Base-by-base conservation (phyloP, 2,797 vertebrate species). In the Onychomys leucogaster region DNA sequence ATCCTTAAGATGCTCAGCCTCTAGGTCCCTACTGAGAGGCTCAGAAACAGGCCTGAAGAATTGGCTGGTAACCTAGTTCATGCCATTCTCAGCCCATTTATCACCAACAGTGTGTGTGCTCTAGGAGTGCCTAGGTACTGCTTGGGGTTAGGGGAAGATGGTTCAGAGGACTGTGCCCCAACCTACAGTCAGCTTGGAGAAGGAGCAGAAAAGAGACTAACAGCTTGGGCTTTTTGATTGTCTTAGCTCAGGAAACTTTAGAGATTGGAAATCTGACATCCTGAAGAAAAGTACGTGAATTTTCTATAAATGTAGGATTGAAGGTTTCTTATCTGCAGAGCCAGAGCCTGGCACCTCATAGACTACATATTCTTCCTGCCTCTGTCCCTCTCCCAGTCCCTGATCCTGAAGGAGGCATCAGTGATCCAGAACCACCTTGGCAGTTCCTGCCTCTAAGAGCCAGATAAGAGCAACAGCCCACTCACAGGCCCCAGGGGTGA, bases 401-500 rank as follows among this genome's bases (percentile, higher is more conserved):
- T 99, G 95, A 99, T 99, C 97, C 98, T 99, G 95, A 99, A 98
- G 97, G 99, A 99, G 92, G 98, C 99, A 55, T 99, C 99, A 0
- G 99, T 99, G 96, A 99, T 99, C 98, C 99, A 99, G 98, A 99
- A 99, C 97, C 99, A 99, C 0, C 99, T 99, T 0, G 99, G 99
- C 89, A 99, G 99, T 10, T 99, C 99, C 63, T 99, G 99, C 97
- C 99, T 99, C 90, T 98, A 99, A 93, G 99, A 99, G 93, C 98
- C 99, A 63, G 99, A 99, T 98, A 99, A 99, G 97, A 99, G 99
- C 98, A 99, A 99, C 98, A 99, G 99, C 95, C 99, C 99, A 3
- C 99, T 99, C 41, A 99, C 99, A 41, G 99, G 99, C 90, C 99
- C 99, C 91, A 99, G 99, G 99, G 99, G 99, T 99, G 98, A 87